These are phyloP conservation scores for Proales similis DNA, from an alignment of 1,140 invertebrate species.

Conservation along the genomic window DNA sequence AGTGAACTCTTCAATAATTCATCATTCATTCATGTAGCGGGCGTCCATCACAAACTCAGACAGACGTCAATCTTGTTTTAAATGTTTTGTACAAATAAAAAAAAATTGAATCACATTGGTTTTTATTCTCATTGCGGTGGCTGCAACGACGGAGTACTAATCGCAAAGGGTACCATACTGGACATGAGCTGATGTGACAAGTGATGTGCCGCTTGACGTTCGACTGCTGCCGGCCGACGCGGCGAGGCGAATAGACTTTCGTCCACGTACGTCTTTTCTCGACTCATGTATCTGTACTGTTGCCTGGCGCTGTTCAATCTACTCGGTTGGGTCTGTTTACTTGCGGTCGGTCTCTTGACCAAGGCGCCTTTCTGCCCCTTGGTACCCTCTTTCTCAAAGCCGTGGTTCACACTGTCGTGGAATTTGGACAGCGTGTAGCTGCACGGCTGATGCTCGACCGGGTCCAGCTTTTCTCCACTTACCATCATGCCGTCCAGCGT, in stretches of 20 bases:
- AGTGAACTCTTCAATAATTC: too few relatives aligned
- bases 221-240: too few relatives aligned
- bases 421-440: conserved; percentile 28
- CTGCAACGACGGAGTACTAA: conserved; percentile 21
- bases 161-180: conserved; percentile 28
- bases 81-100: too few relatives aligned
- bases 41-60: too few relatives aligned
- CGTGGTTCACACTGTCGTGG: conserved; percentile 28
- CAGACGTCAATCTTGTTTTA: too few relatives aligned
- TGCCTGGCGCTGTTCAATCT: too few relatives aligned
- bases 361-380: conserved; percentile 1
- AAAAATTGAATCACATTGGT: too few relatives aligned
- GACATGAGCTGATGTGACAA: conserved; percentile 36
- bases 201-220: conserved; percentile 13
- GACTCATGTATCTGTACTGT: conserved; percentile 31
- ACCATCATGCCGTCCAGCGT: too few relatives aligned
- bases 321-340: too few relatives aligned
- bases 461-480: too few relatives aligned
- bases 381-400: conserved; percentile 5
- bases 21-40: too few relatives aligned
- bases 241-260: conserved; percentile 14
- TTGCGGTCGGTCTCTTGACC: conserved; percentile 14
- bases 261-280: conserved; percentile 27
- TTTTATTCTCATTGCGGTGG: too few relatives aligned
- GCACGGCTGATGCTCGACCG: conserved; percentile 21